Base-by-base conservation (phyloP, 2,888 invertebrate genomes). In the Muscina levida region DNA sequence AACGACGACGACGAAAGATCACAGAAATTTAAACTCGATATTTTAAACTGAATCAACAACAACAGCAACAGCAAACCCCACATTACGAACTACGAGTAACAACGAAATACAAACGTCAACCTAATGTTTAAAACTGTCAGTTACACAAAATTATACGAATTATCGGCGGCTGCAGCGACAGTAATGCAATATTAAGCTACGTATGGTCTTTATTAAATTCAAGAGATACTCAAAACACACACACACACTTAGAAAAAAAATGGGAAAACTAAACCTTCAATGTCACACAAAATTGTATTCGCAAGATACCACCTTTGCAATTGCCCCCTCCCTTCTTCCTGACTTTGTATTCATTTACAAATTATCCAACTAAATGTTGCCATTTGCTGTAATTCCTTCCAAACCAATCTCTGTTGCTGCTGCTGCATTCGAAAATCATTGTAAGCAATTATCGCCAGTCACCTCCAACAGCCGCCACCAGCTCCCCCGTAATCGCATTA, bases 111-210 rank as follows among this genome's bases (percentile, higher is more conserved):
- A 70, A 80, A 80, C 72, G 76, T 77, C 76, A 77, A 77, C 48
- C 24, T 73, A 77, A 77, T 77, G 70, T 73, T 80, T 73, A 71
- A 80, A 81, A 72, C 71, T 81, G 80, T 81, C 80, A 77, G 74
- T 81, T 74, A 67, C 66, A 81, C 73, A 77, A 81, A 62, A 81
- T 77, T 81, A 81, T 56, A 77, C 77, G 73, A 77, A 77, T 81
- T 81, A 81, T 67, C 67, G 46, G 66, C 39, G 59, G n/a, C n/a
- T n/a, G n/a, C n/a, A n/a, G n/a, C n/a, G n/a, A n/a, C n/a, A n/a
- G 73, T 73, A 73, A 62, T 62, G 62, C 59, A 62, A 77, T 77
- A 73, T 71, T 76, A 80, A n/a, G n/a, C n/a, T n/a, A n/a, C n/a
- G n/a, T 65, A 70, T 57, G 73, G 70, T 67, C 46, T 81, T 68